A percentile compares a stretch with the other conserved stretches of the same genome.
phyloP scores from a whole-genome alignment of 2,113 vertebrate genomes.

The Platysternon megacephalum region DNA sequence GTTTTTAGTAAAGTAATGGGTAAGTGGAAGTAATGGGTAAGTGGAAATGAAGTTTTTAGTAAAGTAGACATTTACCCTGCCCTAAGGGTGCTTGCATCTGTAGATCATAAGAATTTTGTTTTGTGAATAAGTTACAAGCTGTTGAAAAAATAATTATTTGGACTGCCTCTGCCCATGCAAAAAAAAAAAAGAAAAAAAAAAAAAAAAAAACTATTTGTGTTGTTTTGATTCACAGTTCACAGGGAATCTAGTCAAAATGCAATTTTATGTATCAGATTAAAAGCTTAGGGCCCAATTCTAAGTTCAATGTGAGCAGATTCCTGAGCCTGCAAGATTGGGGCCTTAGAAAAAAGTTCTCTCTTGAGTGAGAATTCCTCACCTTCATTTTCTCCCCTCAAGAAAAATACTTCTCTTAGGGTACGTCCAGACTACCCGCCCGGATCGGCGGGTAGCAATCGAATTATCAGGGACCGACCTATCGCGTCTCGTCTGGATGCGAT shows the following conservation, averaged over 20 bases:
- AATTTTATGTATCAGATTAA: not conserved
- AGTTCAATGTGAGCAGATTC: not conserved
- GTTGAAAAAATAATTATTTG: no score
- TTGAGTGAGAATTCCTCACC: not conserved
- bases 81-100: no score
- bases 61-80: no score
- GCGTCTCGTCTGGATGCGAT: no score
- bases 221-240: not conserved
- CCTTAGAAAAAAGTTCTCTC: not conserved
- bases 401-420: not conserved
- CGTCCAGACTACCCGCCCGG: no score
- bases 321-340: not conserved
- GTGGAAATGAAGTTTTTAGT: not conserved
- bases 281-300: not conserved
- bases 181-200: not conserved
- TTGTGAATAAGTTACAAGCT: conserved; percentile 3
- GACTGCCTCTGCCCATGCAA: no score
- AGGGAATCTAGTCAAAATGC: not conserved
- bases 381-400: not conserved
- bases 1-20: not conserved
- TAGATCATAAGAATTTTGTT: not conserved
- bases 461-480: no score
- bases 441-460: no score
- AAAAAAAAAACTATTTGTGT: not conserved
- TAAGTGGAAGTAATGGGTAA: conserved; percentile 8